Percentiles rank a stretch among this genome's conserved stretches.
phyloP scores from a whole-genome alignment of 2,113 vertebrate genomes.

The Myotis lucifugus region DNA sequence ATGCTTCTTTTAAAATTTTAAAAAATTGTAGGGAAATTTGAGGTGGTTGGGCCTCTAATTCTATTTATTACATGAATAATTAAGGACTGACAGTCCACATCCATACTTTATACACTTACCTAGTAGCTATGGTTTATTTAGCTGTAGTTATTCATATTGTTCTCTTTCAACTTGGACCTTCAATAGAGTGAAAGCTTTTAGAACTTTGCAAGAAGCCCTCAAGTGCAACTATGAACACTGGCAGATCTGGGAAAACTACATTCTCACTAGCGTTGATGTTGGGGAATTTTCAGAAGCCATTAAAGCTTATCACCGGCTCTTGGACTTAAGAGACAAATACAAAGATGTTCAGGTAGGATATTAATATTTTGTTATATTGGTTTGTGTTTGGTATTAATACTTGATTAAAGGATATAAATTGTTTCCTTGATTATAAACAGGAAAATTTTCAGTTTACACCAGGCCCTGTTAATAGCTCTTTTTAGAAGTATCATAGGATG shows the following conservation, averaged over 20 bases:
- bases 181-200: conserved; percentile 93
- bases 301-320: conserved; percentile 95
- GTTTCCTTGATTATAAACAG: conserved; percentile 31
- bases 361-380: conserved; percentile 42
- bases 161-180: conserved; percentile 54
- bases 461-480: background rate
- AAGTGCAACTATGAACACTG: conserved; percentile 98
- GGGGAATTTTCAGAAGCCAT: conserved; percentile 95
- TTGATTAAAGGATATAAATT: conserved; percentile 14
- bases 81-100: background rate
- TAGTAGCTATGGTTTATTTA: background rate
- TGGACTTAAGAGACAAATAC: conserved; percentile 95
- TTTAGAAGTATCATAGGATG: background rate
- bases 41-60: background rate
- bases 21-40: background rate
- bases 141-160: background rate
- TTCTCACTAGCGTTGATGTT: conserved; percentile 92
- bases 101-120: background rate
- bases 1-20: background rate
- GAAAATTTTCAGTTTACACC: background rate
- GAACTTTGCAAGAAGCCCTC: conserved; percentile 95
- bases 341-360: conserved; percentile 94
- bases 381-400: conserved; percentile 38
- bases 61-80: background rate
- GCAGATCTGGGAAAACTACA: conserved; percentile 99